Base-by-base conservation (phyloP, 2,888 invertebrate species). In the Artemia sinica region DNA sequence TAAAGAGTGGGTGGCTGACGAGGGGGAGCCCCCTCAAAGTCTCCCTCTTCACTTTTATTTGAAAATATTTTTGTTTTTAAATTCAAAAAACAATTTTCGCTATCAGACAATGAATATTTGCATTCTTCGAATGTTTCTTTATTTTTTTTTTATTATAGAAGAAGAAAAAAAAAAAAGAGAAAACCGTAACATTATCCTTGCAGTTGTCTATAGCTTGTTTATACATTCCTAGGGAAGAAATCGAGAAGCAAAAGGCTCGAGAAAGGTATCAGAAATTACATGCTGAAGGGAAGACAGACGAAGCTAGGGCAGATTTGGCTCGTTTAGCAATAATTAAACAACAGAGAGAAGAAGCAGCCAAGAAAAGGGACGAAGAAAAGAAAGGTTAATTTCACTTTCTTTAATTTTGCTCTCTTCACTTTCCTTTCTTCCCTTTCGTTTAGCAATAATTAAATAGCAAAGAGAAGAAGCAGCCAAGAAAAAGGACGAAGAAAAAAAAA, bases 291-390 rank as follows among this genome's bases (percentile, higher is more conserved):
- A 93, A 93, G 79, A 97, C 96, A 0, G 93, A 92, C 48, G 93
- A 96, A 77, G 96, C 96, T 0, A 84, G 91, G 69, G 90, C 94
- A 0, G 97, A 97, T 80, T 81, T 97, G 67, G 96, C 95, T 7
- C 81, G 96, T 69, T 82, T 97, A 74, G 95, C 95, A 5, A 87
- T 96, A 74, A 91, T 97, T 74, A 86, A 89, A 71, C 92, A 95
- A 77, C 93, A 96, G 78, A 82, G 96, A 14, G 95, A 93, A 75
- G 95, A 96, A 74, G 94, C 94, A 0, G 91, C 92, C n/a, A 88
- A 88, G 74, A 86, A 88, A 75, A 83, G 92, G 67, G 95, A 94
- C 75, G 85, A 85, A 8, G 95, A 95, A 73, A 85, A 84, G 75
- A 85, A 86, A 80, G 84, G 85, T 77, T 81, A 81, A 77, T 8